phyloP scores from a whole-genome alignment of 1,140 invertebrate species.

The Drosophila varians region DNA sequence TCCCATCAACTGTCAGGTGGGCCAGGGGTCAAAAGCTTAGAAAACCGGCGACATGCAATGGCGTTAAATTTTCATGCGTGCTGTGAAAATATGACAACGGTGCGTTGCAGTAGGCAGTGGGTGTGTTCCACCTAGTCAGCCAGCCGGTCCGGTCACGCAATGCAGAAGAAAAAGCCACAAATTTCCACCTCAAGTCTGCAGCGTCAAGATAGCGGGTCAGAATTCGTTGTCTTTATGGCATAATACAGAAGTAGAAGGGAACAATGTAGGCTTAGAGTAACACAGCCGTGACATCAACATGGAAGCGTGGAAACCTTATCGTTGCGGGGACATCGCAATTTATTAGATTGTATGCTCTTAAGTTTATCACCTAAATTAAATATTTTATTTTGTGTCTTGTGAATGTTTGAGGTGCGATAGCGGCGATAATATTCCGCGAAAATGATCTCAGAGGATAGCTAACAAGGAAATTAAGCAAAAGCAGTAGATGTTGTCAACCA shows the following conservation, averaged over 20 bases:
- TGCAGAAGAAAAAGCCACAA: constrained; percentile 49
- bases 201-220: constrained; percentile 36
- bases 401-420: constrained; percentile 19
- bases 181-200: constrained; percentile 31
- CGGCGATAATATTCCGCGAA: constrained; percentile 3
- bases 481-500: background rate
- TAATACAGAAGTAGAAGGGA: constrained; percentile 7
- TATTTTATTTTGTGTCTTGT: constrained; percentile 38
- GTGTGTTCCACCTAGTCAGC: constrained; percentile 41
- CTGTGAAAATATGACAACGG: constrained; percentile 41
- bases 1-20: constrained; percentile 41
- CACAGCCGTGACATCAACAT: constrained; percentile 51
- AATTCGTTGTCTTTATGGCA: constrained; percentile 31
- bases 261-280: background rate
- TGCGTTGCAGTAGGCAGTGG: constrained; percentile 57
- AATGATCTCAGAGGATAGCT: constrained; percentile 19
- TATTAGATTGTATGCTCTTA: constrained; percentile 57
- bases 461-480: background rate
- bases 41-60: constrained; percentile 66
- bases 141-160: constrained; percentile 60
- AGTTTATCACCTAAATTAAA: constrained; percentile 53
- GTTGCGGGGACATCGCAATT: constrained; percentile 48
- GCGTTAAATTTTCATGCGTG: constrained; percentile 79
- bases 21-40: constrained; percentile 60
- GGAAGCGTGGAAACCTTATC: constrained; percentile 33